These are phyloP conservation scores for Tricholaema leucomelas DNA, from an alignment of 2,113 vertebrate species.

Conservation along the genomic window DNA sequence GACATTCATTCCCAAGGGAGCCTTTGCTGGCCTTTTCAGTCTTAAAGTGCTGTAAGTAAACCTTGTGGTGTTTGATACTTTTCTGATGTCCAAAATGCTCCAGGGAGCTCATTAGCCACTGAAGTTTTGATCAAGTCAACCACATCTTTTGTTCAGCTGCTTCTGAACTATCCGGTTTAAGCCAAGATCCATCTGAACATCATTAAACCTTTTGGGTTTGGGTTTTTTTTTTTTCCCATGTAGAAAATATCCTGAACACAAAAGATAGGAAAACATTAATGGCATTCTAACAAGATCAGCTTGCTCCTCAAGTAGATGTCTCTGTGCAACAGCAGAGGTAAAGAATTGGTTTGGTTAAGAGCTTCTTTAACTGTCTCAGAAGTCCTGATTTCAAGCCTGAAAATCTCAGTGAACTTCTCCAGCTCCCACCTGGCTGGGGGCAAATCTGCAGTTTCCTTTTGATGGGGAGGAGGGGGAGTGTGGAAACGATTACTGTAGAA, in stretches of 20 bases:
- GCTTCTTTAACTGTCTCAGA: background rate
- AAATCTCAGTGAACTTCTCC: background rate
- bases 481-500: background rate
- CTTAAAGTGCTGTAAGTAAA: slow-evolving; percentile 95
- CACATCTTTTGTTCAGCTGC: slow-evolving; percentile 46
- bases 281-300: background rate
- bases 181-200: slow-evolving; percentile 30
- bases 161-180: background rate
- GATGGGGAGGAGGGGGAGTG: too few species aligned
- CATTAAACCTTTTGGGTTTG: slow-evolving; percentile 34
- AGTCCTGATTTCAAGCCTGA: background rate
- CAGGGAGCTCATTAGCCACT: slow-evolving; percentile 63
- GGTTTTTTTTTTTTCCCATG: too few species aligned
- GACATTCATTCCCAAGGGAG: slow-evolving; percentile 88
- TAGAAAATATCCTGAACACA: slow-evolving; percentile 30
- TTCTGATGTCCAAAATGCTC: slow-evolving; percentile 61
- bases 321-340: slow-evolving; percentile 30
- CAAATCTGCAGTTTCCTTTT: background rate
- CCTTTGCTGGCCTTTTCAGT: slow-evolving; percentile 88
- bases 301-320: slow-evolving; percentile 30
- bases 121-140: slow-evolving; percentile 45
- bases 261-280: slow-evolving; percentile 38
- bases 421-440: background rate
- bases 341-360: slow-evolving; percentile 5
- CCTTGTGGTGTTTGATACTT: slow-evolving; percentile 50